These are phyloP conservation scores for Neoscelio sp. DNA, from an alignment of 2,888 invertebrate genomes.

Conservation along the genomic window DNA sequence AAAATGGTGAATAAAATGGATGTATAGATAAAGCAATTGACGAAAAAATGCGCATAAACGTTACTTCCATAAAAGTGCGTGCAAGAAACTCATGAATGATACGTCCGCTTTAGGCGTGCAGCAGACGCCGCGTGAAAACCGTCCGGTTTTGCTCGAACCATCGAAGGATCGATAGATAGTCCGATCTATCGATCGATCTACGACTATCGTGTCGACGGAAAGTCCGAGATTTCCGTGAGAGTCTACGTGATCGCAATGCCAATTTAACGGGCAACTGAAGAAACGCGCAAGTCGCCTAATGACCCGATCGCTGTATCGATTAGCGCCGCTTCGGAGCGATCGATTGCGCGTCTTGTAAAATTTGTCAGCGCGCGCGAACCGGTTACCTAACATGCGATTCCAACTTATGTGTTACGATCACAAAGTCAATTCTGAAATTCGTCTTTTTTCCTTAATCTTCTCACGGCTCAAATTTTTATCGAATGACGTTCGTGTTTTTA, in stretches of 20 bases:
- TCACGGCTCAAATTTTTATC: background rate
- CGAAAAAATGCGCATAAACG: slow-evolving; percentile 42
- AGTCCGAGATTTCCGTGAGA: slow-evolving; percentile 78
- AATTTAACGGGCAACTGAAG: slow-evolving; percentile 74
- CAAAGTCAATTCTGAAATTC: slow-evolving; percentile 25
- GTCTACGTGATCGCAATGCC: slow-evolving; percentile 79
- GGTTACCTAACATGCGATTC: slow-evolving; percentile 62
- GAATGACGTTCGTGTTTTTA: slow-evolving; percentile 4
- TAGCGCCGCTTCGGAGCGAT: slow-evolving; percentile 80
- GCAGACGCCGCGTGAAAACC: slow-evolving; percentile 62
- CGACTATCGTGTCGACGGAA: slow-evolving; percentile 62
- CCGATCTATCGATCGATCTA: slow-evolving; percentile 62
- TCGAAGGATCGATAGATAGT: slow-evolving; percentile 65
- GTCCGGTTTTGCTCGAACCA: slow-evolving; percentile 63
- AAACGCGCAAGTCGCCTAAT: slow-evolving; percentile 77
- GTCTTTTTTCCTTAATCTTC: background rate
- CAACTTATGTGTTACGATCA: slow-evolving; percentile 37
- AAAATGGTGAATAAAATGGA: slow-evolving; percentile 22
- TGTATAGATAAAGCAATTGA: slow-evolving; percentile 52
- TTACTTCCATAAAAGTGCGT: slow-evolving; percentile 36
- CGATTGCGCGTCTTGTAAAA: slow-evolving; percentile 81
- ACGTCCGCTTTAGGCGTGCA: slow-evolving; percentile 59
- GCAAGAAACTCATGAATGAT: slow-evolving; percentile 66
- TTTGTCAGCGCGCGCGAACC: slow-evolving; percentile 81
- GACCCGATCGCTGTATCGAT: slow-evolving; percentile 82